A percentile compares a stretch with the other conserved stretches of the same genome.
Evolutionary conservation across 2,797 vertebrate species (phyloP).

Genomic region (Diplodus sargus): DNA sequence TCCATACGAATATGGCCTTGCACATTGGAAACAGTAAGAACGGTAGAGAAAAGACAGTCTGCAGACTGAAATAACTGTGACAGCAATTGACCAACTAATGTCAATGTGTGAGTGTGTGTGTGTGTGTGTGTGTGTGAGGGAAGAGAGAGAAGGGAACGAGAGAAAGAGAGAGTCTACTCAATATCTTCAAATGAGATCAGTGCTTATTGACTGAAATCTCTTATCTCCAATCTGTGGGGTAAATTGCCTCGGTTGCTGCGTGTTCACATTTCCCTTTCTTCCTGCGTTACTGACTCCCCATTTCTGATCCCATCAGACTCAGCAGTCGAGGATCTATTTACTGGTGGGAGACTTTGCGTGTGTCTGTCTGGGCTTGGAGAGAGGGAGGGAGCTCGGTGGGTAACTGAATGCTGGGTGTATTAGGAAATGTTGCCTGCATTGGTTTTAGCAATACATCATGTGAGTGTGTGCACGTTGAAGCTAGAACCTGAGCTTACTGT

Average conservation of each 20-base stretch:
- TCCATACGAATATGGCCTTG: background rate
- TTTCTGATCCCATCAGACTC: slow-evolving; percentile 79
- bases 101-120: slow-evolving; percentile 36
- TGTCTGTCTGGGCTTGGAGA: background rate
- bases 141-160: background rate
- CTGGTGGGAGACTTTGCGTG: slow-evolving; percentile 50
- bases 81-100: slow-evolving; percentile 29
- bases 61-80: slow-evolving; percentile 34
- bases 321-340: slow-evolving; percentile 77
- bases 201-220: slow-evolving; percentile 84
- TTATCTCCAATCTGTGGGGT: slow-evolving; percentile 85
- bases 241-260: slow-evolving; percentile 82
- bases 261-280: slow-evolving; percentile 71
- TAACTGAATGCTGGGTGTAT: slow-evolving; percentile 34
- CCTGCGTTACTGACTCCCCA: slow-evolving; percentile 71
- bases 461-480: background rate
- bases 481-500: background rate
- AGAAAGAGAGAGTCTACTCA: slow-evolving; percentile 9
- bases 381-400: slow-evolving; percentile 14
- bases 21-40: slow-evolving; percentile 9
- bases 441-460: background rate
- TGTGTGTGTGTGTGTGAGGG: slow-evolving; percentile 27
- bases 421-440: slow-evolving; percentile 16
- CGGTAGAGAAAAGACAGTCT: slow-evolving; percentile 52
- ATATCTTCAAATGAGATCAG: slow-evolving; percentile 87